A percentile compares a stretch with the other conserved stretches of the same genome.
Conservation (phyloP, 2,113 vertebrate species). For the Orientallactaga bullata region DNA sequence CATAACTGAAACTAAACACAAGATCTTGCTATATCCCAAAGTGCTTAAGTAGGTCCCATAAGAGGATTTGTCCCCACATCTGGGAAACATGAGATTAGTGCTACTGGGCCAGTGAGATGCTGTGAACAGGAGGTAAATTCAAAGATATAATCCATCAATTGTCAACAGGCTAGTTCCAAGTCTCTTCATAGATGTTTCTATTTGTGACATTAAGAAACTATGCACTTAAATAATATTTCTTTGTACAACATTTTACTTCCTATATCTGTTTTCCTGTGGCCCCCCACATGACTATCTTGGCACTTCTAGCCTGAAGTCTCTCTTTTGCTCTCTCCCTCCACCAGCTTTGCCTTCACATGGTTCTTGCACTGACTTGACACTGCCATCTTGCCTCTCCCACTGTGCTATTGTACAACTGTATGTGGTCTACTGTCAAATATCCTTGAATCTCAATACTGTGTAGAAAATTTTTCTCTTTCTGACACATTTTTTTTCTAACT, state of each 20-base stretch:
- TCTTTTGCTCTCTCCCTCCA: background rate
- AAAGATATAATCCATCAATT: background rate
- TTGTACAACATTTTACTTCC: background rate
- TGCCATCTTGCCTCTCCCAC: background rate
- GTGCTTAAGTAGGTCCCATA: background rate
- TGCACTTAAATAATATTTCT: background rate
- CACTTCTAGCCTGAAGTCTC: background rate
- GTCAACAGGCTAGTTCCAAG: background rate
- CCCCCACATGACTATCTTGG: background rate
- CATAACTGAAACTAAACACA: slow-evolving; percentile 1
- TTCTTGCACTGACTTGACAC: background rate
- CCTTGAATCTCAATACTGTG: background rate
- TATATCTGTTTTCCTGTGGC: background rate
- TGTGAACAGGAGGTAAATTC: background rate
- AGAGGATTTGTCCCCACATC: background rate
- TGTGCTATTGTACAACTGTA: background rate
- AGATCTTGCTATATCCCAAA: background rate
- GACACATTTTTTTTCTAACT: slow-evolving; percentile 12
- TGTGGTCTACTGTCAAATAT: background rate
- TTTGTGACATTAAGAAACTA: background rate
- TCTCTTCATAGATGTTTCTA: background rate
- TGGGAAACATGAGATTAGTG: background rate
- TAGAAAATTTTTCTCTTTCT: background rate
- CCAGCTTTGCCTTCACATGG: background rate
- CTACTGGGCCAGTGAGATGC: background rate